These are phyloP conservation scores for Crenuchus spilurus DNA, from an alignment of 2,797 vertebrate species.

Conservation along the genomic window DNA sequence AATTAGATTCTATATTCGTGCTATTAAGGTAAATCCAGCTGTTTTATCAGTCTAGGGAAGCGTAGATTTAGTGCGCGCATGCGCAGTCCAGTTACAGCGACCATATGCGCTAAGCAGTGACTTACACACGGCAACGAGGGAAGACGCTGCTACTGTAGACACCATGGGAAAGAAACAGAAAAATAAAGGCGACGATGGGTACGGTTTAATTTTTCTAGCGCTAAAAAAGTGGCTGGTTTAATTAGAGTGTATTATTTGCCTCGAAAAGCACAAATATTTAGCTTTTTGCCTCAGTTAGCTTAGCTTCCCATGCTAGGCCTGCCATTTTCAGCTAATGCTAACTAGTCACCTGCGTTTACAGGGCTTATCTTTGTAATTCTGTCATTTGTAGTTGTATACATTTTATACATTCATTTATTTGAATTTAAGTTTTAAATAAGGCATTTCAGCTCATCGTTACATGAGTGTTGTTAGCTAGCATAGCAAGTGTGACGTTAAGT, in stretches of 20 bases:
- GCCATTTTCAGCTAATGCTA: background rate
- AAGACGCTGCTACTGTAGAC: conserved; percentile 37
- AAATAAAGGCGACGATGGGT: conserved; percentile 80
- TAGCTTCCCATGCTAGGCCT: conserved; percentile 47
- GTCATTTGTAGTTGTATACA: no score
- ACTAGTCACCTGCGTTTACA: background rate
- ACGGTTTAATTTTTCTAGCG: background rate
- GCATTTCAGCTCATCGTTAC: no score
- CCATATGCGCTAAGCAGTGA: conserved; percentile 55
- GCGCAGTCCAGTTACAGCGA: conserved; percentile 45
- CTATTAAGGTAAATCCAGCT: background rate
- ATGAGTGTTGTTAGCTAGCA: no score
- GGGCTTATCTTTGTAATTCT: background rate
- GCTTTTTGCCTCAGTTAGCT: conserved; percentile 31
- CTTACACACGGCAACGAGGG: conserved; percentile 40
- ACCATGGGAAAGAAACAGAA: conserved; percentile 83
- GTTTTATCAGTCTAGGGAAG: background rate
- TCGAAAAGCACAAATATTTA: background rate
- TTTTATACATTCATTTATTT: no score
- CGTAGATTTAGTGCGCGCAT: conserved; percentile 33
- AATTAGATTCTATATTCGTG: background rate
- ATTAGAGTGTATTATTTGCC: background rate
- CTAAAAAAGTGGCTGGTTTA: no score
- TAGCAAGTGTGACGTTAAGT: no score
- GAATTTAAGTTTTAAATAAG: no score